Evolutionary conservation across 2,113 vertebrate genomes (phyloP).

Genomic region (Mesembrinibis cayennensis): DNA sequence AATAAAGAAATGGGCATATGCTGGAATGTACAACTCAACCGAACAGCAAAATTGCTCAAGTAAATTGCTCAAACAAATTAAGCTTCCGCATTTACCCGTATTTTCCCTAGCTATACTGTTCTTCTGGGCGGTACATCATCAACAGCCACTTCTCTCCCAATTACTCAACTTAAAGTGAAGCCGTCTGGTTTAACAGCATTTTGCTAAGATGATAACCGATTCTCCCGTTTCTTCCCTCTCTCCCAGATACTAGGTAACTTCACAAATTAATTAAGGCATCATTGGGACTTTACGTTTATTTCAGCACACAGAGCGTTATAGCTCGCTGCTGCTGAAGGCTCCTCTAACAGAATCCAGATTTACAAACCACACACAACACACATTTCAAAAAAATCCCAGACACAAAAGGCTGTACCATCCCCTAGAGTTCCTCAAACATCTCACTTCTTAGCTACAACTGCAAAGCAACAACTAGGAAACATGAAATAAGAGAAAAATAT

Average conservation of each 20-base stretch:
- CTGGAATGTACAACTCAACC: background rate
- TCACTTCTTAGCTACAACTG: conserved; percentile 25
- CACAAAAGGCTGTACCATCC: background rate
- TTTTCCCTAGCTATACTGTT: background rate
- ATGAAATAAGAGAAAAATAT: background rate
- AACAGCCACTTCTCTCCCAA: conserved; percentile 18
- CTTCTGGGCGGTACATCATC: background rate
- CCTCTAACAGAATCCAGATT: background rate
- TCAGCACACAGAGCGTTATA: background rate
- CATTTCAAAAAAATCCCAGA: background rate
- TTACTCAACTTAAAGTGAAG: background rate
- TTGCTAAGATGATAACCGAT: background rate
- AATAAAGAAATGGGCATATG: background rate
- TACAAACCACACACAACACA: background rate
- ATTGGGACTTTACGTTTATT: conserved; percentile 43
- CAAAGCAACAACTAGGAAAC: background rate
- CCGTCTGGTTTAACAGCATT: background rate
- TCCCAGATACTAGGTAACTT: conserved; percentile 6
- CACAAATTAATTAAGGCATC: conserved; percentile 55
- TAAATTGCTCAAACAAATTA: conserved; percentile 39
- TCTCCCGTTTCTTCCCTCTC: background rate
- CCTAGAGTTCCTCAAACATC: background rate
- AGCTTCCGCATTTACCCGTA: background rate
- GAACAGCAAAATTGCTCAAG: background rate
- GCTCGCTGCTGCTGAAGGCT: conserved; percentile 27